Evolutionary conservation across 2,113 vertebrate genomes (phyloP).

Genomic region (Callocephalon fimbriatum): DNA sequence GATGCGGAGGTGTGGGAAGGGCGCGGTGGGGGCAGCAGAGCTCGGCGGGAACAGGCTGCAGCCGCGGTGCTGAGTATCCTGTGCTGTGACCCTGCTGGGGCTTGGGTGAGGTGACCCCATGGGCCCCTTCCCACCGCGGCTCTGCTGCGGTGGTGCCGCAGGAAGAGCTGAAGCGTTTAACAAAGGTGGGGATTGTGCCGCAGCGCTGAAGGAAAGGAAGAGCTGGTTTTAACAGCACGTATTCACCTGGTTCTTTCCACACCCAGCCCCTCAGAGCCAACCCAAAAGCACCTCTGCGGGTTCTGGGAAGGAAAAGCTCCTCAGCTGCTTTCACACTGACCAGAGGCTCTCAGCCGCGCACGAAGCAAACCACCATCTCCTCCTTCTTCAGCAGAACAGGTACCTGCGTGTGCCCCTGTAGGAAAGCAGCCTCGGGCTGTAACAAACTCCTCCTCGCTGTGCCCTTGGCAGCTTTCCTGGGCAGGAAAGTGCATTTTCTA

Average conservation of each 20-base stretch:
- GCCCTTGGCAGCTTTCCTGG: background rate
- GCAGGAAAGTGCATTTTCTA: background rate
- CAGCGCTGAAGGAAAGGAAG: rapidly evolving
- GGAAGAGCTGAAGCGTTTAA: background rate
- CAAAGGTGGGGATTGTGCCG: rapidly evolving
- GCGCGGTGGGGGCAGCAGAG: background rate
- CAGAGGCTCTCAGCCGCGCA: background rate
- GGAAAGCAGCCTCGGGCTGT: rapidly evolving
- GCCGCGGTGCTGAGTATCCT: rapidly evolving
- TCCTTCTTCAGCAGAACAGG: conserved; percentile 68
- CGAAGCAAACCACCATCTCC: conserved; percentile 70
- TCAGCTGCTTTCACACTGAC: background rate
- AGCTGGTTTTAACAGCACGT: rapidly evolving
- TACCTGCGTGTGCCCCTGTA: rapidly evolving
- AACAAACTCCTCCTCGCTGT: rapidly evolving
- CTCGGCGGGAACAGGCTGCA: background rate
- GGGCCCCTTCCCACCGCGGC: background rate
- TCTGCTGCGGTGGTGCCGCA: rapidly evolving
- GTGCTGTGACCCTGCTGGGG: background rate
- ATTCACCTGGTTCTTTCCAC: background rate
- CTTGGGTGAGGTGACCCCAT: background rate
- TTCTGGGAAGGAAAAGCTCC: background rate
- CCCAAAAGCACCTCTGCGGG: background rate
- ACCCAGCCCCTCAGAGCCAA: conserved; percentile 28
- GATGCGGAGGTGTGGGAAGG: background rate